phyloP scores from a whole-genome alignment of 2,888 invertebrate species.

The Amphimallon solstitiale region DNA sequence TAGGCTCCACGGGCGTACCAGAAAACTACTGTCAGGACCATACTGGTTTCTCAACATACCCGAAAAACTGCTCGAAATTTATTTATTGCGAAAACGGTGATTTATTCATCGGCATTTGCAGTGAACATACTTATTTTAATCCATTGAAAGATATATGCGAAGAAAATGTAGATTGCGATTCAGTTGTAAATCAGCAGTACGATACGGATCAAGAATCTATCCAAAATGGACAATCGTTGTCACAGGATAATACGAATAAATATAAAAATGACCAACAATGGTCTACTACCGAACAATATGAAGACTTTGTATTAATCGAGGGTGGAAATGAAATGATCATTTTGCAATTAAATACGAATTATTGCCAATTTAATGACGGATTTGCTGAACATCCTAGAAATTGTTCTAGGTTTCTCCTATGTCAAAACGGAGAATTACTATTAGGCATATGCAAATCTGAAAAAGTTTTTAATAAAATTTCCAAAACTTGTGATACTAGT shows the following conservation, averaged over 20 bases:
- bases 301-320: neutral
- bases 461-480: conserved; percentile 69
- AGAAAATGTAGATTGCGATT: conserved; percentile 3
- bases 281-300: neutral
- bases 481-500: conserved; percentile 68
- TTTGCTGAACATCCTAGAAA: conserved; percentile 69
- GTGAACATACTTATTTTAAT: conserved; percentile 5
- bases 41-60: neutral
- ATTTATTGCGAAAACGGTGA: neutral
- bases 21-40: neutral
- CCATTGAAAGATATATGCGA: neutral
- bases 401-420: conserved; percentile 72
- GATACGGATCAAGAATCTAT: neutral
- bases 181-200: neutral
- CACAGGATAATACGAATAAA: no score
- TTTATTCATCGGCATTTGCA: conserved; percentile 6
- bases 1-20: conserved; percentile 11
- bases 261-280: neutral
- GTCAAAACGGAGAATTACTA: conserved; percentile 68
- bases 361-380: conserved; percentile 58
- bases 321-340: neutral
- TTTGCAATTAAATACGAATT: neutral
- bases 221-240: no score
- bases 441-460: conserved; percentile 71
- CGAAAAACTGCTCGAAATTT: conserved; percentile 5